Percentiles rank a stretch among this genome's conserved stretches.
Evolutionary conservation across 2,888 invertebrate genomes (phyloP).

Genomic region (Spodoptera littoralis): DNA sequence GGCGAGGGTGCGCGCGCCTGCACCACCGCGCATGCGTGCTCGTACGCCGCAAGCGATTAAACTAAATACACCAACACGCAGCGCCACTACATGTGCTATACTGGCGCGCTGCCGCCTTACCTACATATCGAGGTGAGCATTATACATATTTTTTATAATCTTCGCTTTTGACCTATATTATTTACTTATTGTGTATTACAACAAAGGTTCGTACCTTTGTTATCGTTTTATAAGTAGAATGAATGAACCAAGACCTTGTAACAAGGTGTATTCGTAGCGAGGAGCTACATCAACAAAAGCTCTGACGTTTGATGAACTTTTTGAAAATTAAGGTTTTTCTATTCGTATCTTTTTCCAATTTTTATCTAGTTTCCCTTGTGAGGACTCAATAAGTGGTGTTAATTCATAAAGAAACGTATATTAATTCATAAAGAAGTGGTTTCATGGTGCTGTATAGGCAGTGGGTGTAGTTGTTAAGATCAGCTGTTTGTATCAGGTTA

Average conservation of each 20-base stretch:
- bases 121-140: slow-evolving; percentile 63
- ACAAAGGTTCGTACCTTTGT: slow-evolving; percentile 1
- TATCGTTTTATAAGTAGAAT: slow-evolving; percentile 16
- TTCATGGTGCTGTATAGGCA: slow-evolving; percentile 17
- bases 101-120: slow-evolving; percentile 61
- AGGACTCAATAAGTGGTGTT: background rate
- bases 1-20: slow-evolving; percentile 76
- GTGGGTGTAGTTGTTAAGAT: slow-evolving; percentile 56
- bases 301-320: slow-evolving; percentile 18
- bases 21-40: slow-evolving; percentile 80
- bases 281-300: slow-evolving; percentile 39
- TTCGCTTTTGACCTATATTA: slow-evolving; percentile 40
- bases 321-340: slow-evolving; percentile 17
- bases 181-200: slow-evolving; percentile 18
- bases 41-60: slow-evolving; percentile 54
- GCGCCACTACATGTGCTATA: slow-evolving; percentile 65
- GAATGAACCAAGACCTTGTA: slow-evolving; percentile 2
- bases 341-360: slow-evolving; percentile 6
- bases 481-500: slow-evolving; percentile 76
- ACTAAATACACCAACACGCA: slow-evolving; percentile 62
- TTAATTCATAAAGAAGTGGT: slow-evolving; percentile 10
- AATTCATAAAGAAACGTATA: slow-evolving; percentile 18
- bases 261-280: slow-evolving; percentile 12
- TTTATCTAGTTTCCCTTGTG: background rate
- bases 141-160: slow-evolving; percentile 48